Evolutionary conservation across 2,797 vertebrate genomes (phyloP).

Genomic region (Halcyon smyrnensis): DNA sequence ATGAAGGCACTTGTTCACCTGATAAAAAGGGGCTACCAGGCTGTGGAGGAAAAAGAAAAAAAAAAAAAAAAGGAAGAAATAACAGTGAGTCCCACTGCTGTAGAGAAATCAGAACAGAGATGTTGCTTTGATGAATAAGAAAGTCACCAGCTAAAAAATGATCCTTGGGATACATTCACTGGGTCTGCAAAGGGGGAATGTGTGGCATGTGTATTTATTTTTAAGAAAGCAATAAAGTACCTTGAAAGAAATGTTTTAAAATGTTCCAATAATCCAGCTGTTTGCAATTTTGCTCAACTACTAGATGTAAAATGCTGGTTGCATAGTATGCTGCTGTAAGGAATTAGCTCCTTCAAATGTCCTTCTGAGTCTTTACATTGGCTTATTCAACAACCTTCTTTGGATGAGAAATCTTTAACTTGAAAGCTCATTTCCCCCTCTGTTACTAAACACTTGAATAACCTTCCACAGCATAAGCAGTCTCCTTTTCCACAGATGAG

Average conservation of each 20-base stretch:
- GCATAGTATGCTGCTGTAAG: not conserved
- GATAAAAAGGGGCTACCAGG: not conserved
- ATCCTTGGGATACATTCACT: not conserved
- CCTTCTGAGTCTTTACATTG: conserved; percentile 27
- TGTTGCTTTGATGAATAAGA: not conserved
- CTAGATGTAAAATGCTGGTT: conserved; percentile 46
- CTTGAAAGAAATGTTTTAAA: conserved; percentile 67
- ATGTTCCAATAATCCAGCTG: conserved; percentile 65
- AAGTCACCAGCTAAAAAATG: not conserved
- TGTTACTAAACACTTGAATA: not conserved
- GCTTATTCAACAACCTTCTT: conserved; percentile 20
- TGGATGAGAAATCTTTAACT: not conserved
- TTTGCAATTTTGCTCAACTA: conserved; percentile 70
- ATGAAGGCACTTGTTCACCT: not conserved
- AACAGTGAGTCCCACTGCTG: not conserved
- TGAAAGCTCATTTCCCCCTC: not conserved
- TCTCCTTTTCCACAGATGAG: not conserved
- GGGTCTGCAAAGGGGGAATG: not conserved
- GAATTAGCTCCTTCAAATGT: conserved; percentile 65
- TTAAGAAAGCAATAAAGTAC: conserved; percentile 63
- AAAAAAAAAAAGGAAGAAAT: not conserved
- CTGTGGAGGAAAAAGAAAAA: not conserved
- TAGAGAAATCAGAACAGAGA: not conserved
- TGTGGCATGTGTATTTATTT: conserved; percentile 42
- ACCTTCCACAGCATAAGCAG: not conserved